Evolutionary conservation across 1,140 invertebrate genomes (phyloP), one percentile per base, ranked within the genome.

Genomic region (Euura saliciscinereae): DNA sequence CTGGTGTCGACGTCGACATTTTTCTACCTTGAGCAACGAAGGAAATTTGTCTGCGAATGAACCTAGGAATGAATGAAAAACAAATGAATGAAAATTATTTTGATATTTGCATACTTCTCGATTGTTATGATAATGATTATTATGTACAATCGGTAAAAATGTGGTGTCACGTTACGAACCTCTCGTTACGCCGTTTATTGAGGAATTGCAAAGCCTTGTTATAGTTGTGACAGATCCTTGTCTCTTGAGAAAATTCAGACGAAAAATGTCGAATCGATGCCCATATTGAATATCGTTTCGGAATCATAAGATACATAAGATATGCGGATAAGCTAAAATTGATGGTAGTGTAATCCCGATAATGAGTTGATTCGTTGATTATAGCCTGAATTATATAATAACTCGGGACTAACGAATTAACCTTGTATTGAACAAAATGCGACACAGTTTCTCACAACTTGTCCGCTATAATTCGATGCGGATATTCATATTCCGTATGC

Each of bases 1-100:
- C 77, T 68, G 76, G 73, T 5, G 83, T 84, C 7, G 78, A 80
- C 4, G 89, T 84, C 46, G 88, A 78, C 89, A 91, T 90, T 81
- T 84, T 90, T 44, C 72, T 72, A 13, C 11, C 66, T 10, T 69
- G 8, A 68, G 42, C 44, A 71, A 64, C 5, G 46, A 13, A 43
- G 44, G 44, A 46, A 68, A 64, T 67, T 71, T 43, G n/a, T 10
- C 65, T 70, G 67, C 51, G 73, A 45, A 2, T 66, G 45, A n/a
- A 70, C 71, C 8, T 69, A 73, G 8, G 75, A 59, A 43, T 64
- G 66, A 66, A 10, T 74, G n/a, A 66, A 4, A 70, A 44, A 44
- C 13, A 2, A 72, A 66, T 6, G 45, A n/a, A 66, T 3, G 45
- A 65, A 28, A 65, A 5, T 44, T 28, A 67, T 65, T 43, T 42